These are phyloP conservation scores for Platysteira castanea DNA, from an alignment of 2,113 vertebrate genomes.

Conservation along the genomic window DNA sequence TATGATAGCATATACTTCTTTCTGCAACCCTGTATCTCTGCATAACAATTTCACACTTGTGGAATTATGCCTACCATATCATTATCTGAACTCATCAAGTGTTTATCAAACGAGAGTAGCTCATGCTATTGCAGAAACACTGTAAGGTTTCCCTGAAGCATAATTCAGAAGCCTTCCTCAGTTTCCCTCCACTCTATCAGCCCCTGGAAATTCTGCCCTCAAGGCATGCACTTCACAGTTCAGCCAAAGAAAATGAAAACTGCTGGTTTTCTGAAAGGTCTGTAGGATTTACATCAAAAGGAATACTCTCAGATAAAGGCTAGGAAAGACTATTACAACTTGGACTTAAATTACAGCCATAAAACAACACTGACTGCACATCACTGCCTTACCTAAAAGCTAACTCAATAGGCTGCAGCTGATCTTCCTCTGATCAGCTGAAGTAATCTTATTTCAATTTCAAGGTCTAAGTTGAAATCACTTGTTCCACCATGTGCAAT, in stretches of 20 bases:
- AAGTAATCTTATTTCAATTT: neutral
- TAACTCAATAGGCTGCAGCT: neutral
- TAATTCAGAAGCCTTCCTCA: neutral
- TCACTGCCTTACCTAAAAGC: neutral
- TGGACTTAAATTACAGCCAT: neutral
- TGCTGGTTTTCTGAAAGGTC: neutral
- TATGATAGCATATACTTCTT: neutral
- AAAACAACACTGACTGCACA: neutral
- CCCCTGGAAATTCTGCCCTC: neutral
- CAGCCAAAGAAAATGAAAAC: neutral
- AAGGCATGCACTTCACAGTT: neutral
- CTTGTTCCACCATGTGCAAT: neutral
- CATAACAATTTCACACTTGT: neutral
- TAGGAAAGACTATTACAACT: neutral
- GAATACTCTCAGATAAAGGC: neutral
- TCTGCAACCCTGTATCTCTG: neutral
- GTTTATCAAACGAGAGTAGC: neutral
- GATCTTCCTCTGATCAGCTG: neutral
- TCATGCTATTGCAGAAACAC: neutral
- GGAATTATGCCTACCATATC: neutral
- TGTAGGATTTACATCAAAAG: neutral
- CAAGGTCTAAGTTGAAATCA: neutral
- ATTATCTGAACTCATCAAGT: neutral
- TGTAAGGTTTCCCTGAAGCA: neutral
- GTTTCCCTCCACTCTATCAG: neutral